Evolutionary conservation across 1,140 invertebrate genomes (phyloP), one percentile per base, ranked within the genome.

Genomic region (Probaryconus sp.): DNA sequence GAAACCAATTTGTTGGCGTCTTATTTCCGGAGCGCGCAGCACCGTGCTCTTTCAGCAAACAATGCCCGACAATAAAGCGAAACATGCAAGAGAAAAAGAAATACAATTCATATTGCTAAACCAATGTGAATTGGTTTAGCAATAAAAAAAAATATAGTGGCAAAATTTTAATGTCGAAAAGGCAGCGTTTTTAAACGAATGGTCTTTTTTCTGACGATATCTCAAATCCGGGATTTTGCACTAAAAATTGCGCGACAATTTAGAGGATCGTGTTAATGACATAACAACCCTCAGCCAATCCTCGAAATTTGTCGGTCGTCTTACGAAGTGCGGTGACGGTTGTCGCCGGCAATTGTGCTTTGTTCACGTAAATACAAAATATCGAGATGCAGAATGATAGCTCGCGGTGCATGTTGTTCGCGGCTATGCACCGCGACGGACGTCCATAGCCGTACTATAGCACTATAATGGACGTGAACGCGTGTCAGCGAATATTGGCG

Each of bases 341-440:
- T 24, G 21, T 24, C 7, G 20, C 21, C 14, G 68, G 33, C 31
- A 28, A 26, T 48, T 35, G 63, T 35, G 58, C 51, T 38, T 69
- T 79, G 37, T 83, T 67, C 55, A 85, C 73, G 60, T 85, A 83
- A 60, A 87, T 71, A 72, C 85, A 85, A 17, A 87, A 72, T 35
- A 87, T 51, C 18, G 86, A 86, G 68, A 86, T 77, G 77, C 86
- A 87, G 60, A 87, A 69, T 47, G 80, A 79, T 61, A 80, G 56
- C 40, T 79, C 81, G 74, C 64, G 72, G 73, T 68, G 79, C 78
- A 85, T 83, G 63, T 28, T 80, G 40, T 43, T 24, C 31, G 56
- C 43, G 53, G 64, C 42, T 53, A 56, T 67, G 58, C 67, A 50
- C 45, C 60, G 45, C 67, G 71, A 53, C 67, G 35, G 50, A 68